Base-by-base conservation (phyloP, 2,888 invertebrate species). In the Hirudinaria manillensis region DNA sequence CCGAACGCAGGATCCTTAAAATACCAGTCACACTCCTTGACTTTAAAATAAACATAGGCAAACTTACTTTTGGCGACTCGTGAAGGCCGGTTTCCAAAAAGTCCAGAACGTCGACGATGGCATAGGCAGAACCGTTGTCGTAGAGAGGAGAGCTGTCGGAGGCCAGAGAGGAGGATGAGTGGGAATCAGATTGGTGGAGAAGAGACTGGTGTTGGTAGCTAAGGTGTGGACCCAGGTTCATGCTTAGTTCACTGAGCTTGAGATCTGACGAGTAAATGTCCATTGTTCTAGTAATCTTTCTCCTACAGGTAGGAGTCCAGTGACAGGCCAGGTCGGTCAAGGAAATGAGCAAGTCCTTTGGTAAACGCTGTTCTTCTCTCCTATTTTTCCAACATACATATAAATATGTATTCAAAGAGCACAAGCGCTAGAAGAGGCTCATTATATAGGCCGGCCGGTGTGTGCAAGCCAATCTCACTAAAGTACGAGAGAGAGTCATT, bases 211-310 rank as follows among this genome's bases (percentile, higher is more conserved):
- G 61, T 10, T 61, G 61, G 24, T 61, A 29, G 61, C 29, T 24
- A n/a, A 27, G 61, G 61, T 61, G 61, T 6, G 24, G 6, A 61
- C 29, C 29, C 61, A 29, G 29, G 24, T 27, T 27, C 61, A 61
- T 61, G 61, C 61, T 68, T n/a, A 68, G 68, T 32, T 68, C 68
- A 32, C 68, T 68, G 36, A 68, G 68, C 36, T 68, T 68, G 34
- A 24, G 68, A 68, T 68, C 68, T 24, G 45, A 32, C 45, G 71
- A 71, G 51, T 38, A 71, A 32, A 71, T 71, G 45, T 53, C 71
- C 45, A 71, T 53, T 51, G 38, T 53, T 45, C 45, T n/a, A 71
- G 71, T 61, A 38, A 53, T 71, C 71, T 71, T 71, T 53, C 45
- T 71, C 53, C 71, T 61, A 24, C 61, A 61, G 61, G 24, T 61